A percentile compares a stretch with the other conserved stretches of the same genome.
Conservation (phyloP, 1,140 invertebrate genomes). For the Charaxes varanes region DNA sequence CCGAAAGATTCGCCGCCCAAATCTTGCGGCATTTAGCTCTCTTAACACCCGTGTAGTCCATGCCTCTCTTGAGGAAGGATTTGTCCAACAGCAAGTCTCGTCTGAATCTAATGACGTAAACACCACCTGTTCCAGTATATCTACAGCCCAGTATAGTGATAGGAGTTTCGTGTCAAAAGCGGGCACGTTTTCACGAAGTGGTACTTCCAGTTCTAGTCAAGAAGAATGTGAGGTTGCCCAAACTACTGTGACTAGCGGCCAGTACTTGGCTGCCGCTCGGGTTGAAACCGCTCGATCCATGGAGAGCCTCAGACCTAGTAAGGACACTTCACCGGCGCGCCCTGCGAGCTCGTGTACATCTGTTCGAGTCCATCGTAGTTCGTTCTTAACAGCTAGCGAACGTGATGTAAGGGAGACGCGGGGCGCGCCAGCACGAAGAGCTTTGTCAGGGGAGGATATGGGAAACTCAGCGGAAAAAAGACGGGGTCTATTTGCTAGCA, state of each 20-base stretch:
- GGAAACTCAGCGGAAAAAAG: slow-evolving; percentile 76
- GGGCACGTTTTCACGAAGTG: slow-evolving; percentile 77
- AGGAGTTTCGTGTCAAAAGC: slow-evolving; percentile 73
- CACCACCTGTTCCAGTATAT: slow-evolving; percentile 51
- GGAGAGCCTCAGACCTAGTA: slow-evolving; percentile 78
- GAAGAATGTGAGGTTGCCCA: slow-evolving; percentile 78
- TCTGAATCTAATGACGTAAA: slow-evolving; percentile 63
- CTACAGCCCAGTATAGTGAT: slow-evolving; percentile 64
- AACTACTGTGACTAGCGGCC: slow-evolving; percentile 67
- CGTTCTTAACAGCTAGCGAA: slow-evolving; percentile 79
- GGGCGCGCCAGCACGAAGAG: slow-evolving; percentile 75
- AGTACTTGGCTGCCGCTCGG: slow-evolving; percentile 75
- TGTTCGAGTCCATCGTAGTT: slow-evolving; percentile 61
- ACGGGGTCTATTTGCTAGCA: slow-evolving; percentile 79
- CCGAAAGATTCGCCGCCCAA: slow-evolving; percentile 46
- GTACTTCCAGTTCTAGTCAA: slow-evolving; percentile 80
- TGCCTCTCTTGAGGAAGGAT: slow-evolving; percentile 49
- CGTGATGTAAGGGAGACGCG: slow-evolving; percentile 77
- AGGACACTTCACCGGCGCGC: slow-evolving; percentile 64
- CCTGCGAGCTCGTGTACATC: slow-evolving; percentile 65
- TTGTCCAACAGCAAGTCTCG: slow-evolving; percentile 44
- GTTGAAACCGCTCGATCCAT: slow-evolving; percentile 80
- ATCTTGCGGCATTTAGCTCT: slow-evolving; percentile 54
- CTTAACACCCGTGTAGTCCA: slow-evolving; percentile 57
- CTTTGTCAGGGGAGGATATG: slow-evolving; percentile 76